Evolutionary conservation across 2,888 invertebrate genomes (phyloP).

Genomic region (Microplitis deprimator): DNA sequence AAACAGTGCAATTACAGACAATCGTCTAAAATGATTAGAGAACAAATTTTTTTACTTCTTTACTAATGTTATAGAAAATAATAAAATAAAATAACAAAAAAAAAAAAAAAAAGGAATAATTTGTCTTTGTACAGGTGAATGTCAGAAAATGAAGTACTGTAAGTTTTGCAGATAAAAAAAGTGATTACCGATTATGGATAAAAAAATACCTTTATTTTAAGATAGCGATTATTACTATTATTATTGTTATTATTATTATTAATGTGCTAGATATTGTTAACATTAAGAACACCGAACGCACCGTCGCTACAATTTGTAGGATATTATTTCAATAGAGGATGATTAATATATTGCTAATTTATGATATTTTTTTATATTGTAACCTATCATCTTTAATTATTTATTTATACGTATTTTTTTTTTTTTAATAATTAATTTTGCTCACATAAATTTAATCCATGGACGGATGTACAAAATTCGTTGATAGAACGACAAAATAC

Average conservation of each 20-base stretch:
- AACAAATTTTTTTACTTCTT: conserved; percentile 2
- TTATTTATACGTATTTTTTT: conserved; percentile 36
- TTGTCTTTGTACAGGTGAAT: not conserved
- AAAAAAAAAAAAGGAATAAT: conserved; percentile 8
- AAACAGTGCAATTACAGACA: not conserved
- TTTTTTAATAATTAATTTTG: conserved; percentile 16
- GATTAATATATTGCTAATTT: conserved; percentile 67
- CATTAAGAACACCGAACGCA: conserved; percentile 40
- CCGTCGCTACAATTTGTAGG: conserved; percentile 52
- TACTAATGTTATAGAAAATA: not conserved
- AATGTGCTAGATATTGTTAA: conserved; percentile 24
- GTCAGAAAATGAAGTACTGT: conserved; percentile 23
- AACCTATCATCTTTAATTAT: conserved; percentile 13
- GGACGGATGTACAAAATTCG: too few relatives aligned
- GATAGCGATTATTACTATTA: conserved; percentile 38
- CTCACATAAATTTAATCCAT: too few relatives aligned
- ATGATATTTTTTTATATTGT: conserved; percentile 46
- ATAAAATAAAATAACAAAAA: too few relatives aligned
- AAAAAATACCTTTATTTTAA: conserved; percentile 42
- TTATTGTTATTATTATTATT: conserved; percentile 29
- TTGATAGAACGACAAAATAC: too few relatives aligned
- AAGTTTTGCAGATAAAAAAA: conserved; percentile 19
- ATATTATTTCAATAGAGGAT: conserved; percentile 62
- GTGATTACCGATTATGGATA: conserved; percentile 27
- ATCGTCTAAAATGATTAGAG: conserved; percentile 4